Conservation (phyloP, 1,140 invertebrate genomes). For the Ganaspis sp. region DNA sequence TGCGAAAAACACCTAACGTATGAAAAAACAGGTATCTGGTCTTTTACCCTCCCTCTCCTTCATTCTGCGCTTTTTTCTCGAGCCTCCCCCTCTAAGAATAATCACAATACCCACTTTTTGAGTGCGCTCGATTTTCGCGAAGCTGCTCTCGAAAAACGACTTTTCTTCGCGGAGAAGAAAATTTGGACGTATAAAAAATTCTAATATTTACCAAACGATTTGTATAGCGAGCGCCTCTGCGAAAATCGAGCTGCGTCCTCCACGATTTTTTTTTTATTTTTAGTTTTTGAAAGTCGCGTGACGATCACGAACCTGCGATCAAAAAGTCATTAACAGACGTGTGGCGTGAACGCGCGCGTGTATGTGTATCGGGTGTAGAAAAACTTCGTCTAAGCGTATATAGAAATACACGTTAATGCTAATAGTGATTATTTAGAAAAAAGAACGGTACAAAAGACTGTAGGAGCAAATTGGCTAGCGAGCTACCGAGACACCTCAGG, state of each 20-base stretch:
- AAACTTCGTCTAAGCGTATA: constrained; percentile 58
- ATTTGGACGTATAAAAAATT: constrained; percentile 21
- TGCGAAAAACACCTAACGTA: constrained; percentile 63
- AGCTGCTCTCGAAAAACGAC: constrained; percentile 1
- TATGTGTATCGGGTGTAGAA: constrained; percentile 52
- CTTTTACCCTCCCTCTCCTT: constrained; percentile 51
- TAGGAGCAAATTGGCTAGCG: constrained; percentile 72
- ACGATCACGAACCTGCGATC: constrained; percentile 53
- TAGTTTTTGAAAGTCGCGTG: constrained; percentile 53
- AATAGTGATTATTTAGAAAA: constrained; percentile 72
- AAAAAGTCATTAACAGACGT: constrained; percentile 55
- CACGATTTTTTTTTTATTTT: constrained; percentile 35
- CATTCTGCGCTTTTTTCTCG: constrained; percentile 48
- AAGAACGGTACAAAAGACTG: constrained; percentile 71
- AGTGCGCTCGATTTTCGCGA: background rate
- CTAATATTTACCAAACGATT: constrained; percentile 27
- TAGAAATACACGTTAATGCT: constrained; percentile 63
- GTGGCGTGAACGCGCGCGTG: constrained; percentile 55
- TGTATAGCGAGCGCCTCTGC: background rate
- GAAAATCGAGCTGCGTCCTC: constrained; percentile 43
- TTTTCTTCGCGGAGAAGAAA: background rate
- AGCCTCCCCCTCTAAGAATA: constrained; percentile 3
- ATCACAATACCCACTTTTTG: constrained; percentile 3
- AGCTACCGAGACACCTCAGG: constrained; percentile 53
- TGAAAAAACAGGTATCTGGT: constrained; percentile 60